These are phyloP conservation scores for Apostichopus californicus DNA, from an alignment of 35 echinoderm and acorn worm genomes.

Conservation along the genomic window DNA sequence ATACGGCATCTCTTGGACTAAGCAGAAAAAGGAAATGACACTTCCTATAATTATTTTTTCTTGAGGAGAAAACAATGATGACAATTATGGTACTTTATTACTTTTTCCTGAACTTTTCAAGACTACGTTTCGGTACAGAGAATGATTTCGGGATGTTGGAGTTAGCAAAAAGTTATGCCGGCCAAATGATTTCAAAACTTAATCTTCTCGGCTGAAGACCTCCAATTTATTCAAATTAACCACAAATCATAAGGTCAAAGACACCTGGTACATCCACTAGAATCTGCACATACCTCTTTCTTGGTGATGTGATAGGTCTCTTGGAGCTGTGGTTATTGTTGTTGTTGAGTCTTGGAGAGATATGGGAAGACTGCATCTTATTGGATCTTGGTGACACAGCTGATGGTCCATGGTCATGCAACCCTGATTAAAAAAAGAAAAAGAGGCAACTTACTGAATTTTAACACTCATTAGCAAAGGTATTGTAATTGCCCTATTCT, in stretches of 20 bases:
- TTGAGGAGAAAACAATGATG: not conserved
- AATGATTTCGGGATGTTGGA: no score
- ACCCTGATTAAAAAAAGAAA: not conserved
- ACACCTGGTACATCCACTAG: no score
- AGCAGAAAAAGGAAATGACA: not conserved
- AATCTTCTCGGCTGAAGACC: no score
- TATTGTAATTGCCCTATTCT: no score
- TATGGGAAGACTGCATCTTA: not conserved
- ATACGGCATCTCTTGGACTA: constrained; percentile 18
- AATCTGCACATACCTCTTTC: constrained; percentile 1
- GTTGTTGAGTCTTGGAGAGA: constrained; percentile 16
- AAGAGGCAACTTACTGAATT: not conserved
- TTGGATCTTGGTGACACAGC: constrained; percentile 10
- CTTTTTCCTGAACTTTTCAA: no score
- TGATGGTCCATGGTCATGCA: constrained; percentile 19
- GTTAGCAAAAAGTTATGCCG: no score
- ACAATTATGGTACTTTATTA: not conserved
- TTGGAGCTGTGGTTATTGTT: not conserved
- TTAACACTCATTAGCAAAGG: no score
- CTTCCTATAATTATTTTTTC: not conserved
- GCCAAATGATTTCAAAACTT: no score
- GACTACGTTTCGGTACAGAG: no score
- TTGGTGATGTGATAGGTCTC: constrained; percentile 12
- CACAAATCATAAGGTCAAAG: no score
- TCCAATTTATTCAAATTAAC: no score